Conservation (phyloP, 2,888 invertebrate genomes). For the Lysandra coridon region DNA sequence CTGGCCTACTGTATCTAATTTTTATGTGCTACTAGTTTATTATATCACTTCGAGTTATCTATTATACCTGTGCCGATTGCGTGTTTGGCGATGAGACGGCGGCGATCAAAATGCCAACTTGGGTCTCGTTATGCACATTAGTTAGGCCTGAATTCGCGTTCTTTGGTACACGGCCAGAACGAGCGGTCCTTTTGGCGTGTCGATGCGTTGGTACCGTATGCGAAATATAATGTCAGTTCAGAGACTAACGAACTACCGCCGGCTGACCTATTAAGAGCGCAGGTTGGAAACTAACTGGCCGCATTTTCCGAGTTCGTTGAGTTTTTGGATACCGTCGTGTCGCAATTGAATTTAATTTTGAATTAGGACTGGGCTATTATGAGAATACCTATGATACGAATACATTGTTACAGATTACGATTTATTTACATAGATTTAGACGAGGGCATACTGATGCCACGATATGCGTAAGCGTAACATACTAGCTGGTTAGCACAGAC, state of each 20-base stretch:
- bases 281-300: conserved; percentile 31
- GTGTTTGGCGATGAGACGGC: conserved; percentile 46
- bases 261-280: conserved; percentile 70
- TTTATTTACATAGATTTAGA: neutral
- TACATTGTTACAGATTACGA: neutral
- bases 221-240: conserved; percentile 77
- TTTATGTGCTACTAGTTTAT: neutral
- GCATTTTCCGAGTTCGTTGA: conserved; percentile 33
- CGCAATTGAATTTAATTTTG: conserved; percentile 13
- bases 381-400: neutral
- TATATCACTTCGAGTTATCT: conserved; percentile 9
- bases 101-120: conserved; percentile 71
- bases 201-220: conserved; percentile 68
- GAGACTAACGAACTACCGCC: conserved; percentile 78
- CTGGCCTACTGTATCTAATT: neutral
- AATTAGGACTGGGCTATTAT: neutral
- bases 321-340: conserved; percentile 31
- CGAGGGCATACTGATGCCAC: too few relatives aligned
- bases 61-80: conserved; percentile 31
- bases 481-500: too few relatives aligned
- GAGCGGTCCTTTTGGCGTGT: conserved; percentile 78
- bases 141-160: conserved; percentile 72
- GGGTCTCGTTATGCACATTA: conserved; percentile 74
- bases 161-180: conserved; percentile 79
- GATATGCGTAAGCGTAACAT: too few relatives aligned